These are phyloP conservation scores for Chionodraco myersi DNA, from an alignment of 2,113 vertebrate species.

Conservation along the genomic window DNA sequence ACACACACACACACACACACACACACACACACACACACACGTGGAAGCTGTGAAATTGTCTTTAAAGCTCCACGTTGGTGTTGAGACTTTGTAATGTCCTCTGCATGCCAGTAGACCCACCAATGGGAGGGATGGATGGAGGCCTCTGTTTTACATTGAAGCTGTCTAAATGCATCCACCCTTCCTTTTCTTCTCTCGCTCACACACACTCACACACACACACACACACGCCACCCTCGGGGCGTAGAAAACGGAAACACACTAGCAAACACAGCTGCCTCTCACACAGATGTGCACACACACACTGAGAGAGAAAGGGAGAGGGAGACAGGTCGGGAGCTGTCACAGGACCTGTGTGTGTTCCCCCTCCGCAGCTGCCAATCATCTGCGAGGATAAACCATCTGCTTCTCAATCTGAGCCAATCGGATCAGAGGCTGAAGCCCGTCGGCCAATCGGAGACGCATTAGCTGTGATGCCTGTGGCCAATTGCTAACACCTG, in stretches of 20 bases:
- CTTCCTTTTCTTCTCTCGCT: background rate
- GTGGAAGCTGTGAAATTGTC: slow-evolving; percentile 13
- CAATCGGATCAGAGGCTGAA: slow-evolving; percentile 49
- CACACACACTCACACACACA: slow-evolving; percentile 24
- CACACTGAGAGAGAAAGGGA: slow-evolving; percentile 11
- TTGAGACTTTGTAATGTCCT: slow-evolving; percentile 6
- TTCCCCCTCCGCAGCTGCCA: slow-evolving; percentile 45
- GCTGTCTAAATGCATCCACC: slow-evolving; percentile 32
- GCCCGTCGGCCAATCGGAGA: slow-evolving; percentile 41
- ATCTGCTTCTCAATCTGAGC: slow-evolving; percentile 61
- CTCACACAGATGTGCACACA: slow-evolving; percentile 47
- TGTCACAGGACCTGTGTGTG: slow-evolving; percentile 22
- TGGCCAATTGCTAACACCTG: slow-evolving; percentile 60
- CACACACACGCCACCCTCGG: background rate
- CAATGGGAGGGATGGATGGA: slow-evolving; percentile 19
- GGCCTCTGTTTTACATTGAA: slow-evolving; percentile 29
- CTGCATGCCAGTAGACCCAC: slow-evolving; percentile 28
- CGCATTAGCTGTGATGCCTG: slow-evolving; percentile 42
- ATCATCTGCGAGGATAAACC: slow-evolving; percentile 66
- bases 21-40: slow-evolving; percentile 6
- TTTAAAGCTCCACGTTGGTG: background rate
- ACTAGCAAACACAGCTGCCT: slow-evolving; percentile 66
- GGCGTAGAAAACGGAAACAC: slow-evolving; percentile 37
- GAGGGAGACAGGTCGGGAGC: slow-evolving; percentile 19
- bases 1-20: background rate